A percentile compares a stretch with the other conserved stretches of the same genome.
Evolutionary conservation across 1,140 invertebrate species (phyloP).

Genomic region (Calycopis cecrops): DNA sequence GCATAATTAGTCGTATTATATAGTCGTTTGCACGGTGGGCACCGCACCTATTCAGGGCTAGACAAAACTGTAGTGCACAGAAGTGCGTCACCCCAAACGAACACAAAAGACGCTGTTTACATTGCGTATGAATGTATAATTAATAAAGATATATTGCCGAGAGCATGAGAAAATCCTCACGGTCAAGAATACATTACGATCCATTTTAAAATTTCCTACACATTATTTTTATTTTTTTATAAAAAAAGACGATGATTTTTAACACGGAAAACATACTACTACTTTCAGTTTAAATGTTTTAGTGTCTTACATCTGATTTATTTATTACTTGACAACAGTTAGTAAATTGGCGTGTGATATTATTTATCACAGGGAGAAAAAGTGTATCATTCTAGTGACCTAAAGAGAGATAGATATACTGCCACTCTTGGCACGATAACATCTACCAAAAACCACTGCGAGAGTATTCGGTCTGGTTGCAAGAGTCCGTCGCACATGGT

Average conservation of each 20-base stretch:
- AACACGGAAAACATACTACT: too few species aligned
- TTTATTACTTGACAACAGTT: too few species aligned
- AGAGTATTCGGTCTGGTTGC: too few species aligned
- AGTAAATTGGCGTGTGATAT: too few species aligned
- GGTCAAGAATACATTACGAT: constrained; percentile 43
- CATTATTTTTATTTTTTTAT: not conserved
- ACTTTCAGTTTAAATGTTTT: too few species aligned
- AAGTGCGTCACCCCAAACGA: constrained; percentile 29
- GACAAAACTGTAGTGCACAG: constrained; percentile 31
- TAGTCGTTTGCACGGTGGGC: constrained; percentile 54
- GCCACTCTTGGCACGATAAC: too few species aligned
- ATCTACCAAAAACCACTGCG: too few species aligned
- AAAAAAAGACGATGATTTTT: not conserved
- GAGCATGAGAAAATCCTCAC: constrained; percentile 51
- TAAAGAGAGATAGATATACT: too few species aligned
- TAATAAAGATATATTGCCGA: constrained; percentile 54
- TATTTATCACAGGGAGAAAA: too few species aligned
- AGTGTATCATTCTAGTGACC: too few species aligned
- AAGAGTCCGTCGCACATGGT: too few species aligned
- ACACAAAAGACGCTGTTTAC: constrained; percentile 59
- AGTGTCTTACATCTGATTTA: too few species aligned
- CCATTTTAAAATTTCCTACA: constrained; percentile 16
- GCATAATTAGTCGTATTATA: constrained; percentile 67
- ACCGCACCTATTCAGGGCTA: constrained; percentile 36
- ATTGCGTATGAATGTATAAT: constrained; percentile 68